phyloP scores from a whole-genome alignment of 2,113 vertebrate species.

The Xiphorhynchus elegans region DNA sequence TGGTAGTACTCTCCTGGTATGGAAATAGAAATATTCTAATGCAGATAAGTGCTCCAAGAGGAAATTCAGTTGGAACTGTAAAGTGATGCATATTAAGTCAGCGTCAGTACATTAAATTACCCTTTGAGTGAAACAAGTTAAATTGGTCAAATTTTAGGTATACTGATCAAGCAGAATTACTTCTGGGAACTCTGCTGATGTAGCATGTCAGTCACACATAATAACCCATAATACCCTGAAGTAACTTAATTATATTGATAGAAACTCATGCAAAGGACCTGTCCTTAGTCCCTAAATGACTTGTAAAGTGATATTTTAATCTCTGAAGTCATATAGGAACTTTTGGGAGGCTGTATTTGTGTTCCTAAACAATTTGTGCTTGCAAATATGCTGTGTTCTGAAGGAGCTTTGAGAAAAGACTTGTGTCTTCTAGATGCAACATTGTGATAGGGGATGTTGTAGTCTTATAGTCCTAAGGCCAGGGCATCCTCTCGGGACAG shows the following conservation, averaged over 20 bases:
- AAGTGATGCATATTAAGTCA: conserved; percentile 38
- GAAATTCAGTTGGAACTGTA: conserved; percentile 4
- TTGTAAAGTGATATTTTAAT: background rate
- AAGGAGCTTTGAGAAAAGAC: background rate
- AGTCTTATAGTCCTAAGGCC: background rate
- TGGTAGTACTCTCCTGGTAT: background rate
- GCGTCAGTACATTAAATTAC: background rate
- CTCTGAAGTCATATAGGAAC: background rate
- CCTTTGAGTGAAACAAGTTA: background rate
- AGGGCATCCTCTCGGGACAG: background rate
- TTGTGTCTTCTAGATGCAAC: background rate
- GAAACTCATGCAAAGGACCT: background rate
- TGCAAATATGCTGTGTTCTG: background rate
- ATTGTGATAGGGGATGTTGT: background rate
- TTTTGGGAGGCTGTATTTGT: background rate
- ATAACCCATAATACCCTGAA: background rate
- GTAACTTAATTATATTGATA: background rate
- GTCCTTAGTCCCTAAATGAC: background rate
- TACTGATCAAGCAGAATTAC: background rate
- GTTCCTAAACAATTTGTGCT: background rate
- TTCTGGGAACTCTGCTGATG: background rate
- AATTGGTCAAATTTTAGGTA: conserved; percentile 1
- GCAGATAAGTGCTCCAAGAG: conserved; percentile 18
- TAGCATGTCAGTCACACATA: background rate
- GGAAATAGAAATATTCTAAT: conserved; percentile 26